Evolutionary conservation across 1,140 invertebrate species (phyloP).

Genomic region (Reticulitermes speratus): DNA sequence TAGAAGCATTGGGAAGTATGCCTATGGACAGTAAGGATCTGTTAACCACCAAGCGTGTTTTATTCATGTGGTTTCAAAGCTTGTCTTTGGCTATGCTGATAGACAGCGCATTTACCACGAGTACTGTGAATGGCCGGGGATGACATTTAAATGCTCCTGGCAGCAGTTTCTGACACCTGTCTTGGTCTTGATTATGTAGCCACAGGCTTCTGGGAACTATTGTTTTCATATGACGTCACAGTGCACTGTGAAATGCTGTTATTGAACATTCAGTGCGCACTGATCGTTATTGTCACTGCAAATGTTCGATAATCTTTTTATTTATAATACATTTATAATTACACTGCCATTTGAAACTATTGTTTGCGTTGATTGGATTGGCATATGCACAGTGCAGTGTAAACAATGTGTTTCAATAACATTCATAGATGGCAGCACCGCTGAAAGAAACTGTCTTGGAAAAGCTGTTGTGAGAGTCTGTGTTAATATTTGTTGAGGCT

Average conservation of each 20-base stretch:
- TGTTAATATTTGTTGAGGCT: too few relatives aligned
- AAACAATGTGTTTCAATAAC: background rate
- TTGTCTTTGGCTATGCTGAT: background rate
- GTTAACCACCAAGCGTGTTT: background rate
- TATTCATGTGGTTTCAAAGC: background rate
- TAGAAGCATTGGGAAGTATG: too few relatives aligned
- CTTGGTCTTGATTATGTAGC: background rate
- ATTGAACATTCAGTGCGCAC: background rate
- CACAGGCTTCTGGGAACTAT: background rate
- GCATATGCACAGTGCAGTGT: background rate
- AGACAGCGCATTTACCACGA: background rate
- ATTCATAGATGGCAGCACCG: too few relatives aligned
- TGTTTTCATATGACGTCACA: constrained; percentile 5
- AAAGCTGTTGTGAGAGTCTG: too few relatives aligned
- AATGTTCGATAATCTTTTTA: background rate
- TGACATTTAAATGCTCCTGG: background rate
- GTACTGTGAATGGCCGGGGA: background rate
- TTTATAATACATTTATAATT: background rate
- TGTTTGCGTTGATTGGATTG: background rate
- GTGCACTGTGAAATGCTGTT: background rate
- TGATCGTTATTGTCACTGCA: background rate
- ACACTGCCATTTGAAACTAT: too few relatives aligned
- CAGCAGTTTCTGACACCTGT: constrained; percentile 1
- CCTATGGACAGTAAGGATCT: background rate
- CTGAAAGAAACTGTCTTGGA: too few relatives aligned